Evolutionary conservation across 2,797 vertebrate species (phyloP).

Genomic region (Valencia hispanica): DNA sequence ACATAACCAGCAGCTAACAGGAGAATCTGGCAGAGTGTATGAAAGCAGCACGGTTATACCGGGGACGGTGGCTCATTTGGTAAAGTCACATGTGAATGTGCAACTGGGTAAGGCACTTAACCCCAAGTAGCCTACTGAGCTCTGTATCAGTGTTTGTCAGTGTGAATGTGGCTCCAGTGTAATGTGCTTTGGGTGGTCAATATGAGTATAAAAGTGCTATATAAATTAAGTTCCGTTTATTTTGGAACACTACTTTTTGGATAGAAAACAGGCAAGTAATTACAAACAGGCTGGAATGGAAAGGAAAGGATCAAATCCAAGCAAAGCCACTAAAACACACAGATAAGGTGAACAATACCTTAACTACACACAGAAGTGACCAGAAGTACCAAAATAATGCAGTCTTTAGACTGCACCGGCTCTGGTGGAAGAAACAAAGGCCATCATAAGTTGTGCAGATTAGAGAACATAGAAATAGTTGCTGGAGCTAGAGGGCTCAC

Average conservation of each 20-base stretch:
- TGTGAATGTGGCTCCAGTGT: no score
- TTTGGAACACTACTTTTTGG: background rate
- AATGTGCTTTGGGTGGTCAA: no score
- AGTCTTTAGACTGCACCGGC: no score
- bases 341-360: background rate
- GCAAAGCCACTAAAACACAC: background rate
- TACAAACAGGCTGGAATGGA: background rate
- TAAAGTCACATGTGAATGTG: no score
- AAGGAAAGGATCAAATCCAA: background rate
- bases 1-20: background rate
- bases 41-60: background rate
- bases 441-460: no score
- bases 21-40: background rate
- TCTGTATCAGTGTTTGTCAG: no score
- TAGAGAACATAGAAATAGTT: background rate
- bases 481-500: background rate
- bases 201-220: no score
- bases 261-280: background rate
- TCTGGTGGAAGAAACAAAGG: background rate
- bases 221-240: no score
- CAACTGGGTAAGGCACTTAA: no score
- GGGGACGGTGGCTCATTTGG: no score
- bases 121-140: no score
- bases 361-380: background rate
- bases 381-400: background rate